phyloP scores from a whole-genome alignment of 2,797 vertebrate genomes.

The Hypotaenidia philippensis region DNA sequence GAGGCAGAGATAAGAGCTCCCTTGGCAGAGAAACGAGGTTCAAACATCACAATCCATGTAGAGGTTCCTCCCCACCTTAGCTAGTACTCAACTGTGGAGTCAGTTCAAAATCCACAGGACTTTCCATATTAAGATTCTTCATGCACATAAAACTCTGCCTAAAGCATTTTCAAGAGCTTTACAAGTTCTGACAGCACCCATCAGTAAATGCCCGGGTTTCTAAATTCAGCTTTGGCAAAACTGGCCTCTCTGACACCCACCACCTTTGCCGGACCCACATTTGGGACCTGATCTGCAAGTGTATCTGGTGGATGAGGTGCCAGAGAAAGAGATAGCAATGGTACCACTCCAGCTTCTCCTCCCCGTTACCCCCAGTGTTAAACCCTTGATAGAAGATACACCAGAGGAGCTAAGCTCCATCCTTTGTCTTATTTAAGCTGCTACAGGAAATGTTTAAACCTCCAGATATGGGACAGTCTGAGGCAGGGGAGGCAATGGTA shows the following conservation, averaged over 20 bases:
- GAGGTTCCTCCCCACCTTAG: neutral
- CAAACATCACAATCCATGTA: neutral
- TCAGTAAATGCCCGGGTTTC: neutral
- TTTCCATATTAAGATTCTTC: neutral
- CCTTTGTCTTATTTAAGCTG: neutral
- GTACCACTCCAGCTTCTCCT: neutral
- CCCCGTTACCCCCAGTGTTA: neutral
- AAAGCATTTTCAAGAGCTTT: neutral
- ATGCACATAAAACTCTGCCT: neutral
- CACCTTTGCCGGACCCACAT: neutral
- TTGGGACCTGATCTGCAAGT: neutral
- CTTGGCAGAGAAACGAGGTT: neutral
- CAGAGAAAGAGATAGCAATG: neutral
- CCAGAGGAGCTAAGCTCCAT: neutral
- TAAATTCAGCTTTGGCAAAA: neutral
- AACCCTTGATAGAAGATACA: neutral
- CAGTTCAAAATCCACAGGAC: neutral
- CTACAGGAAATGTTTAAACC: neutral
- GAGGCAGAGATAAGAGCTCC: neutral
- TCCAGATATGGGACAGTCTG: neutral
- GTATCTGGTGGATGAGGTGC: fast-evolving
- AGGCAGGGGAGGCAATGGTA: neutral
- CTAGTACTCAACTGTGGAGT: neutral
- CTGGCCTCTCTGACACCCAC: neutral
- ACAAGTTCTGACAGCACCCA: neutral